Evolutionary conservation across 2,888 invertebrate genomes (phyloP), one percentile per base, ranked within the genome.

Genomic region (Amblyjoppa proteus): DNA sequence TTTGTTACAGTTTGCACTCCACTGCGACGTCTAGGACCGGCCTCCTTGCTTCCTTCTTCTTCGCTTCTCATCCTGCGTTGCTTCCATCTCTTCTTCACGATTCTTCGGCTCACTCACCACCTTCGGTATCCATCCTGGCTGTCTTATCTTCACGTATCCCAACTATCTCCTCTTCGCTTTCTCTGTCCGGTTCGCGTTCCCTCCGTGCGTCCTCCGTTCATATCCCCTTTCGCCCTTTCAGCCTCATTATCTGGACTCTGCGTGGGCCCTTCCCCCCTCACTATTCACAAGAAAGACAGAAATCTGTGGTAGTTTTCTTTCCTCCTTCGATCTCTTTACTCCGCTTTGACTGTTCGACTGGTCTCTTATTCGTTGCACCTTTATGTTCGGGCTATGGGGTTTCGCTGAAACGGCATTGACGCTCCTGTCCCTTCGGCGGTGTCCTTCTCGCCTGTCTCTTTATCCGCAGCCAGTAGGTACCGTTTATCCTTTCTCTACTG

Each of bases 1-100:
- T 94, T 94, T 94, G 93, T 94, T 93, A 93, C 92, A 93, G 93
- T 94, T 94, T 93, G 92, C 93, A 93, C 93, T 92, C 91, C 89
- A 84, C 89, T 89, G 87, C 91, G 90, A 91, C 91, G 91, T 93
- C 93, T 92, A 92, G 92, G 89, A 89, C 86, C 87, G 61, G 85
- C 85, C 86, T 84, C 49, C 77, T 85, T n/a, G 64, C 81, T 84
- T 73, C 49, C 74, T 78, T 79, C 64, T 61, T 61, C 78, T 66
- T 83, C 77, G 69, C 70, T 58, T 69, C 61, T 45, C 87, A 73
- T 70, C 41, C 80, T 73, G 51, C 75, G 34, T 56, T 69, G 51
- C 41, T 64, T 81, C 76, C 76, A 84, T 88, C 85, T 87, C 89
- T 83, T 75, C 80, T 81, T 66, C 25, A 76, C 68, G 49, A 49